A percentile compares a stretch with the other conserved stretches of the same genome.
Conservation (phyloP, 2,888 invertebrate genomes). For the Eubasilissa splendida region DNA sequence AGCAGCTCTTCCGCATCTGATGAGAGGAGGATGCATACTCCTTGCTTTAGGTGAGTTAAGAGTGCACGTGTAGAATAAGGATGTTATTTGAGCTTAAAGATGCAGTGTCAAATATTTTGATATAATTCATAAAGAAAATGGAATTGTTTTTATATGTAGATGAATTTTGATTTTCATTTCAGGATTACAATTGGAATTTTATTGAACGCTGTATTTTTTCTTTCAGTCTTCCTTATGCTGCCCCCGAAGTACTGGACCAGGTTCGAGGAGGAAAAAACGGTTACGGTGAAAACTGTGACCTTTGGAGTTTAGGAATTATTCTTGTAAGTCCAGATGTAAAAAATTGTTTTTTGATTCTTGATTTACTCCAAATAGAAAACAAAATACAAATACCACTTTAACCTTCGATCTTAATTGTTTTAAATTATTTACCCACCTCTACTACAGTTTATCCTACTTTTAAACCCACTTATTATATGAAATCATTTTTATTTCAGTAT, state of each 20-base stretch:
- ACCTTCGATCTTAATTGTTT: too few relatives aligned
- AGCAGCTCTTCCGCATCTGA: conserved; percentile 53
- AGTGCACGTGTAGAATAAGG: too few relatives aligned
- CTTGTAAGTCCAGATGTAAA: conserved; percentile 71
- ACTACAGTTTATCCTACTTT: too few relatives aligned
- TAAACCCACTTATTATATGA: background rate
- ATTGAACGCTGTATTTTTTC: background rate
- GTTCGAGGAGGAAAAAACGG: conserved; percentile 68
- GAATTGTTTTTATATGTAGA: background rate
- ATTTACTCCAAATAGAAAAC: too few relatives aligned
- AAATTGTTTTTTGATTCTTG: too few relatives aligned
- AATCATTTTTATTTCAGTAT: conserved; percentile 69
- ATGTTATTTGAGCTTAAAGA: background rate
- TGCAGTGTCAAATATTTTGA: background rate
- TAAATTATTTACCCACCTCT: too few relatives aligned
- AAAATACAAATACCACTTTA: too few relatives aligned
- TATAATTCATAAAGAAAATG: background rate
- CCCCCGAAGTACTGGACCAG: conserved; percentile 89
- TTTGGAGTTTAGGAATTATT: conserved; percentile 97
- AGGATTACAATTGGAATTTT: background rate
- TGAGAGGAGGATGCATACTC: conserved; percentile 75
- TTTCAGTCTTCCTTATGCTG: conserved; percentile 86
- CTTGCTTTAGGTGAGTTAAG: conserved; percentile 84
- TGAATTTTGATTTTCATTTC: background rate
- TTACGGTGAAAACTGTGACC: conserved; percentile 94